These are phyloP conservation scores for Drosophila biarmipes DNA, from an alignment of 1,140 invertebrate genomes.

Conservation along the genomic window DNA sequence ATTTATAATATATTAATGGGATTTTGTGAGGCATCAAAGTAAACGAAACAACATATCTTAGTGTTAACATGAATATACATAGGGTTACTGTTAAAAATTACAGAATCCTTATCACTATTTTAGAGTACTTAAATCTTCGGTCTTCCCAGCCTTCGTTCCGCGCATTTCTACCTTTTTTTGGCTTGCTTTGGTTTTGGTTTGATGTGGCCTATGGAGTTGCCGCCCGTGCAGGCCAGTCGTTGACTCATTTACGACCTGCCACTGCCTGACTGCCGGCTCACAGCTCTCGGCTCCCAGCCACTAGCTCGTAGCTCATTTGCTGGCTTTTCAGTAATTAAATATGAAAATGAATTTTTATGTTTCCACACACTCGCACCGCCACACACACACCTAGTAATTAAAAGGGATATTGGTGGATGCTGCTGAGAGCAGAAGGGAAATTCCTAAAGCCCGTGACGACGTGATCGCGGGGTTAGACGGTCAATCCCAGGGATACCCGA, in stretches of 20 bases:
- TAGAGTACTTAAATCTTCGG: slow-evolving; percentile 14
- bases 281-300: slow-evolving; percentile 7
- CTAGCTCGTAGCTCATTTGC: slow-evolving; percentile 58
- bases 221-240: slow-evolving; percentile 49
- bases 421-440: background rate
- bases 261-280: slow-evolving; percentile 25
- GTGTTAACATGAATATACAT: too few species aligned
- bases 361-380: slow-evolving; percentile 23
- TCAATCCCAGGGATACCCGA: slow-evolving; percentile 4
- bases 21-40: too few species aligned
- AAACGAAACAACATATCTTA: too few species aligned
- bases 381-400: slow-evolving; percentile 55
- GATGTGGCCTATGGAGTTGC: slow-evolving; percentile 35
- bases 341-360: slow-evolving; percentile 77
- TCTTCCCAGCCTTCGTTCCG: background rate
- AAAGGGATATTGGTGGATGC: slow-evolving; percentile 29
- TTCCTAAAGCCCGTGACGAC: background rate
- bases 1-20: too few species aligned
- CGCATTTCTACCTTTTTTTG: slow-evolving; percentile 8
- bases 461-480: slow-evolving; percentile 10
- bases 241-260: slow-evolving; percentile 75
- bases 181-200: slow-evolving; percentile 25
- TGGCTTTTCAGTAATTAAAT: slow-evolving; percentile 68
- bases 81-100: too few species aligned
- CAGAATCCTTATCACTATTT: too few species aligned